Conservation (phyloP, 2,888 invertebrate species). For the Coleophora deauratella region DNA sequence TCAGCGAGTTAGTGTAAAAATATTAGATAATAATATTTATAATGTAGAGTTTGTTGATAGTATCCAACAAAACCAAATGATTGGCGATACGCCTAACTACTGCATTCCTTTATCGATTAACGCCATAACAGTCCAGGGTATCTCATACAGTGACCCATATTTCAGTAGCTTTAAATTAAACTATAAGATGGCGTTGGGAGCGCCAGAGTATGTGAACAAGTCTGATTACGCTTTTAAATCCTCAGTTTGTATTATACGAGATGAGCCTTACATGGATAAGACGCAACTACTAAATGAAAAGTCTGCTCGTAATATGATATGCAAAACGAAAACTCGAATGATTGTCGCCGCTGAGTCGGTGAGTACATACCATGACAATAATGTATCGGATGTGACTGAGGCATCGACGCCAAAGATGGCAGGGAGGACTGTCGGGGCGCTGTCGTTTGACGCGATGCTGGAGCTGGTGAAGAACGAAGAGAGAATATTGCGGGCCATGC, state of each 20-base stretch:
- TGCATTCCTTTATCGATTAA: constrained; percentile 75
- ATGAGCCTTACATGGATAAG: constrained; percentile 62
- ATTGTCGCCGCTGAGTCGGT: constrained; percentile 48
- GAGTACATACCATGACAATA: constrained; percentile 67
- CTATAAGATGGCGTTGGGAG: constrained; percentile 71
- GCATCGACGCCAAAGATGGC: constrained; percentile 33
- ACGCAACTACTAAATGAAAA: constrained; percentile 59
- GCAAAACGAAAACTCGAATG: constrained; percentile 61
- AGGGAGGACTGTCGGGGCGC: constrained; percentile 61
- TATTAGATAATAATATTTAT: constrained; percentile 75
- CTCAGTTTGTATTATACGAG: constrained; percentile 72
- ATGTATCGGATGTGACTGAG: constrained; percentile 41
- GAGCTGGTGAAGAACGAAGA: constrained; percentile 50
- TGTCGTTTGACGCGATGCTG: constrained; percentile 64
- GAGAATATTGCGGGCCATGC: constrained; percentile 38
- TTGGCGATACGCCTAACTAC: constrained; percentile 73
- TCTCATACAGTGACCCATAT: constrained; percentile 76
- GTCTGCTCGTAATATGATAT: constrained; percentile 58
- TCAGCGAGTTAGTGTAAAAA: constrained; percentile 73
- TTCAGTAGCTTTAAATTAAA: constrained; percentile 76
- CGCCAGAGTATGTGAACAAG: constrained; percentile 74
- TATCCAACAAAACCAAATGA: constrained; percentile 76
- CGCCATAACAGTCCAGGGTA: constrained; percentile 77
- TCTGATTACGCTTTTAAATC: constrained; percentile 77
- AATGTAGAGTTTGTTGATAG: constrained; percentile 73